phyloP scores from a whole-genome alignment of 2,888 invertebrate species.

The Cataglyphis albicans region DNA sequence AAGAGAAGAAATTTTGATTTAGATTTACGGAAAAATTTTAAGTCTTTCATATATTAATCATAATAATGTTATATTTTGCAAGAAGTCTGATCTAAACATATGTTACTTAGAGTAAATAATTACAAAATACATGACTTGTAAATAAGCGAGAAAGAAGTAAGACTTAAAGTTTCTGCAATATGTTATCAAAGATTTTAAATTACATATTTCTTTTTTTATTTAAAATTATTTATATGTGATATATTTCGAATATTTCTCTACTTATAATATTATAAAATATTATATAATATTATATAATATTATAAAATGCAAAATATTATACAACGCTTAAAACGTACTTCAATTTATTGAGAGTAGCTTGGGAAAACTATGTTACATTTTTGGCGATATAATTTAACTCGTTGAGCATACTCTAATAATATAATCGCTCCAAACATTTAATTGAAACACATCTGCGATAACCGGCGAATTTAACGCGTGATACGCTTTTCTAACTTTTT shows the following conservation, averaged over 20 bases:
- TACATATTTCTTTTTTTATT: neutral
- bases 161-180: neutral
- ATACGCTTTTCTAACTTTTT: conserved; percentile 64
- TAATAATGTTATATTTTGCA: neutral
- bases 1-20: conserved; percentile 4
- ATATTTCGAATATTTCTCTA: conserved; percentile 18
- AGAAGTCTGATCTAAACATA: neutral
- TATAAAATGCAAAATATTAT: neutral
- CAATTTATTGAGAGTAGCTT: neutral
- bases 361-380: conserved; percentile 48
- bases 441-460: conserved; percentile 45
- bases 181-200: conserved; percentile 6
- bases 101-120: conserved; percentile 16
- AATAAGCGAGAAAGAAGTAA: neutral
- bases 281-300: too few relatives aligned
- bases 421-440: conserved; percentile 63
- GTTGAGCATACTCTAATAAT: conserved; percentile 48
- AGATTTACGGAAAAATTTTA: neutral
- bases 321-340: neutral
- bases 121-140: neutral
- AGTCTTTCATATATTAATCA: neutral
- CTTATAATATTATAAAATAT: too few relatives aligned
- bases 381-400: conserved; percentile 51
- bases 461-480: conserved; percentile 46
- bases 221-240: neutral